phyloP scores from a whole-genome alignment of 2,797 vertebrate genomes.

The Danio kyathit region DNA sequence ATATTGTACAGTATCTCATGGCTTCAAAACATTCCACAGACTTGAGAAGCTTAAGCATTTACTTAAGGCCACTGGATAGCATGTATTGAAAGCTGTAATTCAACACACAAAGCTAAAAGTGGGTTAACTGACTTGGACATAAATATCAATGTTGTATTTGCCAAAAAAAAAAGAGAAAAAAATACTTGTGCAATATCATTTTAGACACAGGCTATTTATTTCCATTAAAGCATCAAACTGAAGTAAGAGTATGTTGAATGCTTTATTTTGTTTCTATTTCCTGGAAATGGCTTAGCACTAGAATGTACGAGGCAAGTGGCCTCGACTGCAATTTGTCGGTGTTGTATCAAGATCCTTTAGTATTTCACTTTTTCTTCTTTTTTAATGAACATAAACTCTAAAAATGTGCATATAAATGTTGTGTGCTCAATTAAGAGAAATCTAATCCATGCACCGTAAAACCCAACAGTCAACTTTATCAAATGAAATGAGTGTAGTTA shows the following conservation, averaged over 20 bases:
- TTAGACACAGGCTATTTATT: conserved; percentile 22
- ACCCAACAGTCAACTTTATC: too few relatives aligned
- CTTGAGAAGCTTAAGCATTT: background rate
- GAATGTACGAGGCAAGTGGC: conserved; percentile 44
- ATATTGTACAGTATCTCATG: background rate
- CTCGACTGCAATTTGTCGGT: conserved; percentile 55
- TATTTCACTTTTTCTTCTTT: too few relatives aligned
- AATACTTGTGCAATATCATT: conserved; percentile 10
- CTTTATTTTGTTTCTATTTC: conserved; percentile 25
- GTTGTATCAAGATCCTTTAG: conserved; percentile 15
- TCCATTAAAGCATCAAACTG: conserved; percentile 15
- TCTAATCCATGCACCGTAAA: too few relatives aligned
- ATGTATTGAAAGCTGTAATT: background rate
- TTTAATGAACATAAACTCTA: too few relatives aligned
- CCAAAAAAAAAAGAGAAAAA: background rate
- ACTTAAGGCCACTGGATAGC: background rate
- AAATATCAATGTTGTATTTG: conserved; percentile 19
- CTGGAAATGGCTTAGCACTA: conserved; percentile 55
- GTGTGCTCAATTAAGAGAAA: too few relatives aligned
- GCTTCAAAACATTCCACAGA: background rate
- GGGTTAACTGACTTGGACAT: background rate
- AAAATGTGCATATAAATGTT: too few relatives aligned
- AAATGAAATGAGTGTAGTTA: too few relatives aligned
- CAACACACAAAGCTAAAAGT: background rate
- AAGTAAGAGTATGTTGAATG: background rate